These are phyloP conservation scores for Selenia dentaria DNA, from an alignment of 2,888 invertebrate species.

Conservation along the genomic window DNA sequence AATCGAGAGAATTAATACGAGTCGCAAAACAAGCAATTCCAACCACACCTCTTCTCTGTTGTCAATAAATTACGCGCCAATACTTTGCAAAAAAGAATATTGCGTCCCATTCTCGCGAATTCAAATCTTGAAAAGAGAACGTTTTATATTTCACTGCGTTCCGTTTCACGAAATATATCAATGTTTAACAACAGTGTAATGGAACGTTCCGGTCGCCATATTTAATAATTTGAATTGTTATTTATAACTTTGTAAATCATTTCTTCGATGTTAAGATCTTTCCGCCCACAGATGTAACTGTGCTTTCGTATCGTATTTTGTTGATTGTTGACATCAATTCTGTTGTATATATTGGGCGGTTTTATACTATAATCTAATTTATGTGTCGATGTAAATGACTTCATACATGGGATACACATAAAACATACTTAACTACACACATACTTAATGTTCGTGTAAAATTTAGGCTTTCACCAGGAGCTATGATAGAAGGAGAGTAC, in stretches of 20 bases:
- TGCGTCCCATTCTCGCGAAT: conserved; percentile 25
- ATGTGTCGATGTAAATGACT: no score
- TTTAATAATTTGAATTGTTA: conserved; percentile 63
- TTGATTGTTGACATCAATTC: conserved; percentile 18
- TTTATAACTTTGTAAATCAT: conserved; percentile 71
- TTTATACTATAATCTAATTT: no score
- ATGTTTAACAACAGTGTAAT: conserved; percentile 61
- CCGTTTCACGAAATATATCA: conserved; percentile 35
- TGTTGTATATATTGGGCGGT: neutral
- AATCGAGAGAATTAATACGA: conserved; percentile 43
- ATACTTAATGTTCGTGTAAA: no score
- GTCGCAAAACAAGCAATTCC: conserved; percentile 48
- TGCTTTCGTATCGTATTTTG: conserved; percentile 12
- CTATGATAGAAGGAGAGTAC: no score
- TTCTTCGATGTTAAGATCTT: conserved; percentile 70
- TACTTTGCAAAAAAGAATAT: conserved; percentile 38
- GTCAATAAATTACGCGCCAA: conserved; percentile 46
- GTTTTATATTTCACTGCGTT: conserved; percentile 27
- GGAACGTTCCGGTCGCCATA: conserved; percentile 47
- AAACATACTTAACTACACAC: no score
- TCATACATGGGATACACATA: no score
- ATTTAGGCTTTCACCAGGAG: no score
- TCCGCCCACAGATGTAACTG: conserved; percentile 39
- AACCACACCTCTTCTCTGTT: conserved; percentile 47
- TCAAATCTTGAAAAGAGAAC: conserved; percentile 39